phyloP scores from a whole-genome alignment of 30 jellyfish, hydroid and myxozoan genomes.

The Hydractinia echinata region DNA sequence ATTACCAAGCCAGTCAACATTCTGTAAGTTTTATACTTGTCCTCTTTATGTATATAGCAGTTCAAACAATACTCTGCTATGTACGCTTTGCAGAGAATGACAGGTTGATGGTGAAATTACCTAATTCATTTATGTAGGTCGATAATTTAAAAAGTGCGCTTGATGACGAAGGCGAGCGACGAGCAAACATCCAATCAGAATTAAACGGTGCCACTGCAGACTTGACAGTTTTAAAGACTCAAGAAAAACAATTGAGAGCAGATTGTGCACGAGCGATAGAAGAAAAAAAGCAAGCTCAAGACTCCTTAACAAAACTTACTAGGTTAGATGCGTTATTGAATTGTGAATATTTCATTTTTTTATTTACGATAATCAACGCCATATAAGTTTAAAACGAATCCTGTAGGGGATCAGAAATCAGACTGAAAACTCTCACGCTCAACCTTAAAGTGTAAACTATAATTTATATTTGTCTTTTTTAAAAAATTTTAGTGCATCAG shows the following conservation, averaged over 20 bases:
- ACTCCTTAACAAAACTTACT: slow-evolving; percentile 60
- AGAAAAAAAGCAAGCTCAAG: slow-evolving; percentile 89
- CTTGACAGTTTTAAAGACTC: slow-evolving; percentile 54
- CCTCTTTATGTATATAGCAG: not conserved
- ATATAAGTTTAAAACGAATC: too few relatives aligned
- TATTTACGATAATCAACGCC: too few relatives aligned
- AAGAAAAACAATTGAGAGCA: slow-evolving; percentile 79
- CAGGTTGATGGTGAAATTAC: not conserved
- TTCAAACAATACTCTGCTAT: not conserved
- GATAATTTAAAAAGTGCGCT: slow-evolving; percentile 65
- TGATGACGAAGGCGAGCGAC: slow-evolving; percentile 53
- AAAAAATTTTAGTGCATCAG: slow-evolving; percentile 56
- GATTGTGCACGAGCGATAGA: slow-evolving; percentile 63
- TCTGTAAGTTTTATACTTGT: slow-evolving; percentile 41
- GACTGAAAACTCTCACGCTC: too few relatives aligned
- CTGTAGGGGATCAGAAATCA: too few relatives aligned
- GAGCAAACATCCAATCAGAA: slow-evolving; percentile 61
- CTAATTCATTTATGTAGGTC: slow-evolving; percentile 30
- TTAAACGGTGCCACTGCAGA: slow-evolving; percentile 57
- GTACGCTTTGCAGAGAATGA: not conserved
- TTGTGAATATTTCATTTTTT: too few relatives aligned
- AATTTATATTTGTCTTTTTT: too few relatives aligned
- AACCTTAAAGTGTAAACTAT: too few relatives aligned
- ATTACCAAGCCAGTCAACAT: slow-evolving; percentile 49
- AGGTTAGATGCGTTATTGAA: slow-evolving; percentile 35